A percentile compares a stretch with the other conserved stretches of the same genome.
phyloP scores from a whole-genome alignment of 1,140 invertebrate genomes.

The Brachionus paranguensis region DNA sequence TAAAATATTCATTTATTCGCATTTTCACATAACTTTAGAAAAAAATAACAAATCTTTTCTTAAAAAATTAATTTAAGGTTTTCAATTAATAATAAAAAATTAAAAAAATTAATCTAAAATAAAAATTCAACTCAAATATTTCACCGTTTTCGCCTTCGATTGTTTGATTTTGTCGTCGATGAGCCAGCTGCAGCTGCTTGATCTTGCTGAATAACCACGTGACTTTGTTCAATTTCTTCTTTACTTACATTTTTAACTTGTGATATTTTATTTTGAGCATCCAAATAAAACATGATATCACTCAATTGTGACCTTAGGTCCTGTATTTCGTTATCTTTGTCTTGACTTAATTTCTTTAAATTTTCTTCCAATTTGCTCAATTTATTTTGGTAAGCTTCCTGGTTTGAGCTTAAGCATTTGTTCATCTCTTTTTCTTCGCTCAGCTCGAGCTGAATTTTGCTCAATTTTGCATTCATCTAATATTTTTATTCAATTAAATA shows the following conservation, averaged over 20 bases:
- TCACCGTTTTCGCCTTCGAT: background rate
- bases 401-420: conserved; percentile 69
- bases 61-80: background rate
- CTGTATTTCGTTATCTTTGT: conserved; percentile 61
- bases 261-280: conserved; percentile 66
- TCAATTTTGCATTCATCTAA: conserved; percentile 41
- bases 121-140: background rate
- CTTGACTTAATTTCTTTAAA: conserved; percentile 47
- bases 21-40: background rate
- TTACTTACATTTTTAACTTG: background rate
- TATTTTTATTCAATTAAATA: conserved; percentile 60
- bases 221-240: conserved; percentile 22
- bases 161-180: background rate
- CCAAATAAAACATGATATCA: conserved; percentile 92
- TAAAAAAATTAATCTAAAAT: background rate
- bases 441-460: conserved; percentile 61
- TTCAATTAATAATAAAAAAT: background rate
- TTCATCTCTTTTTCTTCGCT: conserved; percentile 72
- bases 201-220: conserved; percentile 1
- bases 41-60: background rate
- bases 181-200: background rate
- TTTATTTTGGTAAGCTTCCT: conserved; percentile 68
- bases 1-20: background rate
- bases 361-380: conserved; percentile 64
- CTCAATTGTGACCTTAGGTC: conserved; percentile 83